These are phyloP conservation scores for Epinephelus lanceolatus DNA, from an alignment of 2,113 vertebrate species.

Conservation along the genomic window DNA sequence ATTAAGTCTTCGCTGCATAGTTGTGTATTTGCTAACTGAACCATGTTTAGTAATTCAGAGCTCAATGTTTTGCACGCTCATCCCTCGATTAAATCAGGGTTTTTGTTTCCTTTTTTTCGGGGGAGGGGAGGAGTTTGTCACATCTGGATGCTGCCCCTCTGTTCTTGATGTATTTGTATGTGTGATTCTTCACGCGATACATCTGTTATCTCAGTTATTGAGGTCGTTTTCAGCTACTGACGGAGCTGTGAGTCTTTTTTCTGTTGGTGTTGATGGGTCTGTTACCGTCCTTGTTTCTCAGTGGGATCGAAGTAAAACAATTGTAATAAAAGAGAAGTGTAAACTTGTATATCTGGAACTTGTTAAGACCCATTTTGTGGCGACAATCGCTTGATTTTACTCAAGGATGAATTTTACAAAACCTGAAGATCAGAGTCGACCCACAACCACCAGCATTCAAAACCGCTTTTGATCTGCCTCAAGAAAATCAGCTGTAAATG, in stretches of 20 bases:
- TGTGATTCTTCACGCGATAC: conserved; percentile 2
- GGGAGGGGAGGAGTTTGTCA: conserved; percentile 3
- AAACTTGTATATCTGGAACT: conserved; percentile 26
- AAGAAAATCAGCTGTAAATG: conserved; percentile 33
- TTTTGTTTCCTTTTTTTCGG: conserved; percentile 53
- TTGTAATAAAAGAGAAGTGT: conserved; percentile 19
- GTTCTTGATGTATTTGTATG: neutral
- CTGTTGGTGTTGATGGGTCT: conserved; percentile 36
- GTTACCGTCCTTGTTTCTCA: conserved; percentile 31
- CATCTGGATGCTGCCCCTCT: conserved; percentile 50
- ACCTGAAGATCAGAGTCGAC: conserved; percentile 11
- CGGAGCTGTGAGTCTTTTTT: conserved; percentile 14
- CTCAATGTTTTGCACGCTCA: conserved; percentile 36
- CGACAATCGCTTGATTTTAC: conserved; percentile 61
- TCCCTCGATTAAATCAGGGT: conserved; percentile 79
- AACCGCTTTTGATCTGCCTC: conserved; percentile 6
- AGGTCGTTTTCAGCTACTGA: conserved; percentile 12
- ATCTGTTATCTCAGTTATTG: conserved; percentile 1
- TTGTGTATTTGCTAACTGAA: conserved; percentile 49
- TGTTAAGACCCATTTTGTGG: conserved; percentile 19
- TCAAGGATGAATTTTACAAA: conserved; percentile 18
- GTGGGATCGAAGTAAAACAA: conserved; percentile 6
- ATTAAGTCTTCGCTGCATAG: conserved; percentile 26
- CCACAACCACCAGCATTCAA: conserved; percentile 67
- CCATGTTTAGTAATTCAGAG: conserved; percentile 29